Evolutionary conservation across 2,888 invertebrate genomes (phyloP).

Genomic region (Agrochola macilenta): DNA sequence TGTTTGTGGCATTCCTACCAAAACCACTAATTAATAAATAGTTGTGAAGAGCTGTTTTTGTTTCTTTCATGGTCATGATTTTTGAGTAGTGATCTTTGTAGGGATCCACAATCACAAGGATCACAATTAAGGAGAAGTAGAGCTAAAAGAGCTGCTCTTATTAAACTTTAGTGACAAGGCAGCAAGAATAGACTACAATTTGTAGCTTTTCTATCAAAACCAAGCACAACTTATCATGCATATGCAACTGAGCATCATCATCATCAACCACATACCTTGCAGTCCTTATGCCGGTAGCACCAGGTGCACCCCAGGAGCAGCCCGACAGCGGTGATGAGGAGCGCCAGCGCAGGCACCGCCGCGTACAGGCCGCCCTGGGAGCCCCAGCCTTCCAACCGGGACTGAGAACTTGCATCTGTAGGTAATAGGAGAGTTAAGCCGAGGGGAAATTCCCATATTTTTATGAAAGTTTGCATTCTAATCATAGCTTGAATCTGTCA

Average conservation of each 20-base stretch:
- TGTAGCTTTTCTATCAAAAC: background rate
- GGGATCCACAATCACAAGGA: too few relatives aligned
- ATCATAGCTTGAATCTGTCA: background rate
- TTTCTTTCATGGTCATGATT: too few relatives aligned
- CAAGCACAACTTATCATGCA: background rate
- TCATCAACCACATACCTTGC: constrained; percentile 79
- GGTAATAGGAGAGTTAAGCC: constrained; percentile 16
- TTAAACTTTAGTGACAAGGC: constrained; percentile 13
- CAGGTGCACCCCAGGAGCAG: constrained; percentile 88
- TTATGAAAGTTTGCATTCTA: background rate
- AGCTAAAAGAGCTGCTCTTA: background rate
- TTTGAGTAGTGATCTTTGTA: background rate
- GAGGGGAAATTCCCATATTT: background rate
- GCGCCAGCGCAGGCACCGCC: constrained; percentile 85
- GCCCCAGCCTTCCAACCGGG: constrained; percentile 76
- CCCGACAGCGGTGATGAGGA: constrained; percentile 83
- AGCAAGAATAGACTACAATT: background rate
- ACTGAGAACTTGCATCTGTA: constrained; percentile 74
- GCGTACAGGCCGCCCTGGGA: constrained; percentile 78
- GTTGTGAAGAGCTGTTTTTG: too few relatives aligned
- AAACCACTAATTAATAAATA: background rate
- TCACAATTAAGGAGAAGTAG: background rate
- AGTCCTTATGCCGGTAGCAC: constrained; percentile 88
- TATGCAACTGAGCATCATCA: too few relatives aligned
- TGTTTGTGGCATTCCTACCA: background rate